Percentiles rank a stretch among this genome's conserved stretches.
phyloP scores from a whole-genome alignment of 53 echinoderm and acorn worm species.

The Antedon mediterranea region DNA sequence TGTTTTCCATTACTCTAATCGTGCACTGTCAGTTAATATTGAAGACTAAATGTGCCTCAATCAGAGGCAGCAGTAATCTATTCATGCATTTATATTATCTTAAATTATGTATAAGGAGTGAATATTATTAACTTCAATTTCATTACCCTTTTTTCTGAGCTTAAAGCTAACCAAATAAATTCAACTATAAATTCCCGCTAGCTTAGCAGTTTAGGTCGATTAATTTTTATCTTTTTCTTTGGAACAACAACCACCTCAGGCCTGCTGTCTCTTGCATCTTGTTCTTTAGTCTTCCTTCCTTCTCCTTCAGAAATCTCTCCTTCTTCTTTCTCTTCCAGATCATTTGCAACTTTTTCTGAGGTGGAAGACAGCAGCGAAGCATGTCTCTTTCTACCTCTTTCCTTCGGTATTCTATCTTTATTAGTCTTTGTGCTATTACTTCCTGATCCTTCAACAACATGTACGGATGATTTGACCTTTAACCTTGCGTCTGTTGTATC shows the following conservation, averaged over 20 bases:
- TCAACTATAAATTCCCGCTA: not conserved
- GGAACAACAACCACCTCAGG: constrained; percentile 31
- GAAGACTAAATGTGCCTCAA: too few species aligned
- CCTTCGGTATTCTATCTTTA: constrained; percentile 18
- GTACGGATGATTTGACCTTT: not conserved
- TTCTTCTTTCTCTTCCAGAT: not conserved
- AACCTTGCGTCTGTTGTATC: not conserved
- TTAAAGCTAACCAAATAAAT: too few species aligned
- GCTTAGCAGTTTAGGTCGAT: constrained; percentile 28
- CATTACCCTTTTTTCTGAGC: too few species aligned
- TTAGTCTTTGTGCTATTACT: not conserved
- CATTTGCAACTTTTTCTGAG: constrained; percentile 1
- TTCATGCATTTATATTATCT: too few species aligned
- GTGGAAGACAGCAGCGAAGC: not conserved
- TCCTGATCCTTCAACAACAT: not conserved
- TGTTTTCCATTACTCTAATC: too few species aligned
- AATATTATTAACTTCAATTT: too few species aligned
- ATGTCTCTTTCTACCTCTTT: constrained; percentile 2
- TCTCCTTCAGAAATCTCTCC: constrained; percentile 8
- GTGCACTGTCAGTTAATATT: too few species aligned
- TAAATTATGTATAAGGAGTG: too few species aligned
- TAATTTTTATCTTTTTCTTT: constrained; percentile 39
- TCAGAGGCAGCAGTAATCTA: too few species aligned
- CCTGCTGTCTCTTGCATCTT: not conserved
- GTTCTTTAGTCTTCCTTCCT: constrained; percentile 5